A percentile compares a stretch with the other conserved stretches of the same genome.
Conservation (phyloP, 2,888 invertebrate species). For the Griposia aprilina region DNA sequence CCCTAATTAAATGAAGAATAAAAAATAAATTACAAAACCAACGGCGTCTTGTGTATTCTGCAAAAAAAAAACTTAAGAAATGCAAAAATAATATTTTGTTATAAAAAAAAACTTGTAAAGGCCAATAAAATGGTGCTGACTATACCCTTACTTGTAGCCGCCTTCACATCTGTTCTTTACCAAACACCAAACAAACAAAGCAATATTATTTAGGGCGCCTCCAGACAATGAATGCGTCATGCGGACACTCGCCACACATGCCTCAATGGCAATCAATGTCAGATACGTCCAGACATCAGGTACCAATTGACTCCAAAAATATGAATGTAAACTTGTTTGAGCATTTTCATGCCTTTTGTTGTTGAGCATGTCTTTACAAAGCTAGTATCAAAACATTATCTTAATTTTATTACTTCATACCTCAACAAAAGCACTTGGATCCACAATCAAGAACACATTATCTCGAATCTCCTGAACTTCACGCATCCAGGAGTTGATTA, state of each 20-base stretch:
- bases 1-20: no score
- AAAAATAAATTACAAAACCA: no score
- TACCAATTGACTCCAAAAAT: background rate
- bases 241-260: no score
- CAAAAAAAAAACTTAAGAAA: background rate
- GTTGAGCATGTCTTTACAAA: background rate
- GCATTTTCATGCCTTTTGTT: background rate
- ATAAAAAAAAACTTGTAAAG: background rate
- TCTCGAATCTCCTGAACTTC: conserved; percentile 91
- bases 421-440: conserved; percentile 93
- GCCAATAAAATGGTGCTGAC: background rate
- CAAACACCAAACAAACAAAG: background rate
- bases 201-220: background rate
- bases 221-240: background rate
- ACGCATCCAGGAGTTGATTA: conserved; percentile 91
- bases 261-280: background rate
- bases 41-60: background rate
- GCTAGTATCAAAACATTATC: background rate
- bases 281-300: background rate
- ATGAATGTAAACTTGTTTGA: background rate
- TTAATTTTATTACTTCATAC: conserved; percentile 77
- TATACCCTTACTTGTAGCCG: background rate
- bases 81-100: background rate
- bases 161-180: background rate
- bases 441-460: conserved; percentile 92